Evolutionary conservation across 2,797 vertebrate genomes (phyloP).

Genomic region (Lepidocolaptes lacrymiger): DNA sequence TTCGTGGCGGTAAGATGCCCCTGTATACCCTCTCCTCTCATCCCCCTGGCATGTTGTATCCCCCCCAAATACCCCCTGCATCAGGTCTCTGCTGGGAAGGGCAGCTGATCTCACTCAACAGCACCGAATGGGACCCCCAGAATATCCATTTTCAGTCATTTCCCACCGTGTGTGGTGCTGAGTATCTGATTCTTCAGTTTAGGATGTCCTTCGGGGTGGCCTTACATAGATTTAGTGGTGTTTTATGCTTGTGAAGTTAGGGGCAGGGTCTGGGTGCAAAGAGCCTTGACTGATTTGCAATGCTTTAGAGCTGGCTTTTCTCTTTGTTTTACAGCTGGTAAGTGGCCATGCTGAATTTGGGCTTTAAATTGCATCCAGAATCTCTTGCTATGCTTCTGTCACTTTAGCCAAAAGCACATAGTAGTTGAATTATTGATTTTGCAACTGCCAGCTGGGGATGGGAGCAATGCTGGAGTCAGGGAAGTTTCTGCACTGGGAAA

Average conservation of each 20-base stretch:
- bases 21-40: neutral
- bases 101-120: neutral
- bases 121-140: neutral
- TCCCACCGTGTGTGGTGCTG: accelerated
- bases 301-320: neutral
- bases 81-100: accelerated
- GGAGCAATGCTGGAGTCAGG: neutral
- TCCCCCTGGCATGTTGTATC: neutral
- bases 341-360: constrained; percentile 4
- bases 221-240: neutral
- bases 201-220: neutral
- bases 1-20: constrained; percentile 88
- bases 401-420: constrained; percentile 2
- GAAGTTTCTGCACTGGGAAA: neutral
- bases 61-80: accelerated
- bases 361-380: constrained; percentile 36
- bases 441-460: constrained; percentile 18
- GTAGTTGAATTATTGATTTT: constrained; percentile 11
- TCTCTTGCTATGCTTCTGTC: neutral
- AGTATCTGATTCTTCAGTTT: neutral
- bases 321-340: constrained; percentile 18
- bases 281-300: neutral
- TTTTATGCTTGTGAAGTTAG: neutral
- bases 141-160: neutral
- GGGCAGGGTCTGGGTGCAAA: neutral